A percentile compares a stretch with the other conserved stretches of the same genome.
These are phyloP conservation scores for Drosophila borealis DNA, from an alignment of 2,888 invertebrate genomes.

Conservation along the genomic window DNA sequence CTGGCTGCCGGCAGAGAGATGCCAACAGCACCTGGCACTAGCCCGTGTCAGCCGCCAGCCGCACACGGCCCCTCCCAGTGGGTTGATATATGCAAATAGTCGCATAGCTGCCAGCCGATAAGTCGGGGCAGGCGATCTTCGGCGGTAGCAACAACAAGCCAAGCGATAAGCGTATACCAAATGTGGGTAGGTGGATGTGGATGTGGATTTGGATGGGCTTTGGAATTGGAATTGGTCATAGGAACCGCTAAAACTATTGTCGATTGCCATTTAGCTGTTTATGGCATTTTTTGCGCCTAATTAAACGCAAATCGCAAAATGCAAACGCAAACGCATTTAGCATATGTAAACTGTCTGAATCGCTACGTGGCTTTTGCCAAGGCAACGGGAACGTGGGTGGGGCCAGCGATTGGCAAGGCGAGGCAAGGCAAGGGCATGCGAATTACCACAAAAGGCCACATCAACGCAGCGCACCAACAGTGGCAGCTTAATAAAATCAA, in stretches of 20 bases:
- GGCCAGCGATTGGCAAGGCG: conserved; percentile 36
- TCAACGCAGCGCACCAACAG: conserved; percentile 33
- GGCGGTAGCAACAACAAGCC: conserved; percentile 8
- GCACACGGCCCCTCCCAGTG: not conserved
- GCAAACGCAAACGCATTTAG: conserved; percentile 58
- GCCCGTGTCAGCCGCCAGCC: conserved; percentile 1
- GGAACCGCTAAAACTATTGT: conserved; percentile 37
- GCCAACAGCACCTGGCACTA: conserved; percentile 10
- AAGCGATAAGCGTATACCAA: conserved; percentile 18
- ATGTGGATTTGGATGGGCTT: conserved; percentile 1
- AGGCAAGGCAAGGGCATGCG: conserved; percentile 62
- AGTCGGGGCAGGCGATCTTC: conserved; percentile 14
- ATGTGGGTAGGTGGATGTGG: not conserved
- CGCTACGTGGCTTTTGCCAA: conserved; percentile 57
- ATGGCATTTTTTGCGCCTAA: conserved; percentile 66
- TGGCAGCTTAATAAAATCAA: conserved; percentile 54
- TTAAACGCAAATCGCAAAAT: conserved; percentile 50
- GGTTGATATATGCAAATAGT: conserved; percentile 8
- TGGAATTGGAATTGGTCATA: conserved; percentile 13
- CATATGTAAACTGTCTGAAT: conserved; percentile 55
- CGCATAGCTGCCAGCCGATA: conserved; percentile 23
- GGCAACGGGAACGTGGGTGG: conserved; percentile 27
- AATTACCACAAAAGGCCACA: conserved; percentile 68
- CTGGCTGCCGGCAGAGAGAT: conserved; percentile 6
- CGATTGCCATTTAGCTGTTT: conserved; percentile 34